These are phyloP conservation scores for Lytechinus variegatus DNA, from an alignment of 35 echinoderm and acorn worm genomes.

Conservation along the genomic window DNA sequence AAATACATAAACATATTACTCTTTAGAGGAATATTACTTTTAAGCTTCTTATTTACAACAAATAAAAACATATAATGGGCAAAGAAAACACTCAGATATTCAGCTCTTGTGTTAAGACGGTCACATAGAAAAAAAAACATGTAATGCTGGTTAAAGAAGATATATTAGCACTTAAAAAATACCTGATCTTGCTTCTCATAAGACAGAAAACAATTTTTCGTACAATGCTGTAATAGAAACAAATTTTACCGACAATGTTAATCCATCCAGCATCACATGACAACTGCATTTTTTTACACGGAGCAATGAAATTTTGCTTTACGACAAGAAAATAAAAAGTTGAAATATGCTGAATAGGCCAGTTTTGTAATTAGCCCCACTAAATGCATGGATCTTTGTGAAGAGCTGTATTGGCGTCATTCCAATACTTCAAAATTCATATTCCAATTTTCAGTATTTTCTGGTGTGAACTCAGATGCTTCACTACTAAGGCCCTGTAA, in stretches of 20 bases:
- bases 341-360: background rate
- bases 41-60: constrained; percentile 40
- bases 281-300: background rate
- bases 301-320: background rate
- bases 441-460: no score
- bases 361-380: background rate
- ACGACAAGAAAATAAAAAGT: background rate
- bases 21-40: constrained; percentile 4
- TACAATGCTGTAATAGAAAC: background rate
- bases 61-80: background rate
- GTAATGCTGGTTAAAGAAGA: constrained; percentile 5
- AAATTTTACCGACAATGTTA: background rate
- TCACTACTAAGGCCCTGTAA: no score
- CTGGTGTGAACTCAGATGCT: no score
- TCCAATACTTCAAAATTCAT: no score
- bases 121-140: background rate
- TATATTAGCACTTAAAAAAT: constrained; percentile 38
- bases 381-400: background rate
- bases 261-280: background rate
- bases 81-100: background rate
- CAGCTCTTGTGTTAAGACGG: background rate
- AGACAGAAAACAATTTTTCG: background rate
- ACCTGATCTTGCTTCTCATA: background rate
- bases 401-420: no score
- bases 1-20: constrained; percentile 7